Conservation (phyloP, 2,113 vertebrate genomes). For the Otis tarda region DNA sequence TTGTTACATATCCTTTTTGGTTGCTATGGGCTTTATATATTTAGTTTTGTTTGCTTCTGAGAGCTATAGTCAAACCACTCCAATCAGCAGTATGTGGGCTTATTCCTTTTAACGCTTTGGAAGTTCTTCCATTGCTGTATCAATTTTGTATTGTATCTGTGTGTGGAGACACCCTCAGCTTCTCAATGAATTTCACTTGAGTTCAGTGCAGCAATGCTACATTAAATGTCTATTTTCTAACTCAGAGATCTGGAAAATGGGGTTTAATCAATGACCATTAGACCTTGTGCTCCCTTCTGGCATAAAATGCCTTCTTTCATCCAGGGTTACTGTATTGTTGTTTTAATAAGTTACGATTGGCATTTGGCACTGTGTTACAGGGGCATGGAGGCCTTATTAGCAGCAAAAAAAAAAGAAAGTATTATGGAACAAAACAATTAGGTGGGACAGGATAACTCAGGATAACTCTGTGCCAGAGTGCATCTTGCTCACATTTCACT, state of each 20-base stretch:
- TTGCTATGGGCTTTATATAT: not conserved
- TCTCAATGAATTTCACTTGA: conserved; percentile 16
- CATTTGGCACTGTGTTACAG: conserved; percentile 2
- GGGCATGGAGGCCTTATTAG: not conserved
- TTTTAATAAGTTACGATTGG: conserved; percentile 39
- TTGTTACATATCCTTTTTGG: not conserved
- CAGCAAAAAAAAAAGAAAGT: not conserved
- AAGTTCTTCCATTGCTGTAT: not conserved
- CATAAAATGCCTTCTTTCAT: conserved; percentile 57
- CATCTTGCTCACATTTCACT: not conserved
- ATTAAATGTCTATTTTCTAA: conserved; percentile 75
- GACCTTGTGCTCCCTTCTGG: conserved; percentile 35
- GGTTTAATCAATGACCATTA: conserved; percentile 72
- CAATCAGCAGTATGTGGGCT: not conserved
- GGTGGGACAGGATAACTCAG: not conserved
- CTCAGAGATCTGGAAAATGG: conserved; percentile 71
- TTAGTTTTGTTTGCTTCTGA: not conserved
- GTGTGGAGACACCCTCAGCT: not conserved
- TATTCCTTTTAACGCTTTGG: not conserved
- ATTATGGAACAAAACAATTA: conserved; percentile 28
- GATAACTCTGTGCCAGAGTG: not conserved
- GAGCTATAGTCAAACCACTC: not conserved
- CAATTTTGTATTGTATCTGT: not conserved
- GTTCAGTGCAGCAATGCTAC: conserved; percentile 40
- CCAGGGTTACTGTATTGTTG: not conserved